Conservation (phyloP, 30 jellyfish, hydroid and myxozoan genomes). For the Sanderia malayensis region DNA sequence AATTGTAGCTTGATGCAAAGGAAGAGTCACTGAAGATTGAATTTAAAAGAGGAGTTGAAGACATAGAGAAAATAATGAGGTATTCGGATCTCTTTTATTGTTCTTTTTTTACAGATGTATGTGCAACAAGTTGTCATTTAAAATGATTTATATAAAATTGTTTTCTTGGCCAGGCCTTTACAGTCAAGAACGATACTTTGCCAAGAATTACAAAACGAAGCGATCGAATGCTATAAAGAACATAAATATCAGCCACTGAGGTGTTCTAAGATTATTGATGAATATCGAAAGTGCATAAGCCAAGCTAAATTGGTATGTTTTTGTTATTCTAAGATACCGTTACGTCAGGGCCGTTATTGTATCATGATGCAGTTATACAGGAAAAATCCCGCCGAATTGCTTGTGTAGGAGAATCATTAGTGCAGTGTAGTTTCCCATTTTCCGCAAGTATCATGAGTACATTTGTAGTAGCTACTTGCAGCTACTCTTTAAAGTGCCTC, state of each 20-base stretch:
- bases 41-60: slow-evolving; percentile 47
- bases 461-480: too few species aligned
- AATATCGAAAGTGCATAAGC: slow-evolving; percentile 62
- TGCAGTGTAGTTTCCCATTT: too few species aligned
- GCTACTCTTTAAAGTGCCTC: too few species aligned
- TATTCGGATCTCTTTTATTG: background rate
- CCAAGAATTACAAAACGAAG: slow-evolving; percentile 42
- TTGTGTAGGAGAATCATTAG: too few species aligned
- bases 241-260: slow-evolving; percentile 58
- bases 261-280: slow-evolving; percentile 66
- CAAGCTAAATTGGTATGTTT: slow-evolving; percentile 69
- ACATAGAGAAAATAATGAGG: slow-evolving; percentile 30
- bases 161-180: slow-evolving; percentile 58
- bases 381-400: too few species aligned
- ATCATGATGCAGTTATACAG: too few species aligned
- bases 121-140: background rate
- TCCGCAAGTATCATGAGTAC: too few species aligned
- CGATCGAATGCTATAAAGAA: slow-evolving; percentile 47
- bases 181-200: slow-evolving; percentile 42
- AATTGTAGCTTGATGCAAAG: slow-evolving; percentile 22
- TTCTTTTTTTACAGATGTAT: background rate
- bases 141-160: background rate
- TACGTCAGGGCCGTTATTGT: too few species aligned
- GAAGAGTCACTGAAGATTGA: slow-evolving; percentile 53
- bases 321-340: too few species aligned